Evolutionary conservation across 1,140 invertebrate genomes (phyloP).

Genomic region (Drosophila grimshawi): DNA sequence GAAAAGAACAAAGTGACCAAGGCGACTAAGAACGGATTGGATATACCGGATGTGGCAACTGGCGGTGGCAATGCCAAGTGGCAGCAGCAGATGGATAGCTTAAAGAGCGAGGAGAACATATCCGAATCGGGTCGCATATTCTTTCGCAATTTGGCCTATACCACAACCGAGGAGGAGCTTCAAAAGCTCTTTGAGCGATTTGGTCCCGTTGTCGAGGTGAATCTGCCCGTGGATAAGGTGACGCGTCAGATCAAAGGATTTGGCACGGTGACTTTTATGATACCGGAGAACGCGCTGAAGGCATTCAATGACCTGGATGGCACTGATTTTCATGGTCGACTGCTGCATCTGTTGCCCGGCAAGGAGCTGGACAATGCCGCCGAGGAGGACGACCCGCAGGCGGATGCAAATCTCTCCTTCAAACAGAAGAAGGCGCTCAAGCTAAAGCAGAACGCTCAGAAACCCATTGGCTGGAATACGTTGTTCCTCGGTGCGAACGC

Average conservation of each 20-base stretch:
- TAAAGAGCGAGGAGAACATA: constrained; percentile 92
- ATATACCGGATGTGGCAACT: not conserved
- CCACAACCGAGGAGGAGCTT: constrained; percentile 94
- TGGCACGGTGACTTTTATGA: constrained; percentile 95
- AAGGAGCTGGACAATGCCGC: constrained; percentile 87
- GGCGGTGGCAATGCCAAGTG: constrained; percentile 86
- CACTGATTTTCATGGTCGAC: constrained; percentile 94
- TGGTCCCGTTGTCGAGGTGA: constrained; percentile 94
- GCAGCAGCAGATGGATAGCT: constrained; percentile 89
- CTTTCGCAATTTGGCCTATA: constrained; percentile 96
- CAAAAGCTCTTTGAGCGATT: constrained; percentile 93
- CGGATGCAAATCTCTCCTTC: constrained; percentile 87
- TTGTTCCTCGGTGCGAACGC: constrained; percentile 97
- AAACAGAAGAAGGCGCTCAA: constrained; percentile 95
- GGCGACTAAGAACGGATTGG: constrained; percentile 72
- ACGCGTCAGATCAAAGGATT: constrained; percentile 96
- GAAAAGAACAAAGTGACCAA: constrained; percentile 85
- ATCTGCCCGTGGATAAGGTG: constrained; percentile 94
- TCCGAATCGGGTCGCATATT: constrained; percentile 97
- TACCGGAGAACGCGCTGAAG: constrained; percentile 97
- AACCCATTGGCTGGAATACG: constrained; percentile 98
- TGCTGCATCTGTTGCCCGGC: constrained; percentile 96
- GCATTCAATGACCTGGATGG: constrained; percentile 96
- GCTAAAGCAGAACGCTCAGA: constrained; percentile 90
- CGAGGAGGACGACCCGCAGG: constrained; percentile 82